A percentile compares a stretch with the other conserved stretches of the same genome.
phyloP scores from a whole-genome alignment of 2,888 invertebrate species.

The Drosophila maculinotata region DNA sequence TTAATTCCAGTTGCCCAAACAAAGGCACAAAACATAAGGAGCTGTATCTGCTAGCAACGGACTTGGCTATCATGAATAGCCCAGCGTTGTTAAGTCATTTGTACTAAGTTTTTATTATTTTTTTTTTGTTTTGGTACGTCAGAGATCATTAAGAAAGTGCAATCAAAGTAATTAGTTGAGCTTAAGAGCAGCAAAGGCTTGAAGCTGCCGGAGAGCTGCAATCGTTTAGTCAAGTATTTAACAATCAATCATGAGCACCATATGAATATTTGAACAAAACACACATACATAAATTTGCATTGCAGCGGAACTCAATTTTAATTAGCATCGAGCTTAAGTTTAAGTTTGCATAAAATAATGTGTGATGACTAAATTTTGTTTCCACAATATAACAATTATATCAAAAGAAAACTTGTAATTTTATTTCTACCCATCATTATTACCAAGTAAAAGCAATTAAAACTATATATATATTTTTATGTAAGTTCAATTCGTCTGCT shows the following conservation, averaged over 20 bases:
- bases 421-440: too few species aligned
- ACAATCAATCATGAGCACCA: slow-evolving; percentile 11
- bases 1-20: slow-evolving; percentile 65
- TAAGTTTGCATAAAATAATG: too few species aligned
- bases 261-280: slow-evolving; percentile 1
- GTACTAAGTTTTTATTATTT: slow-evolving; percentile 33
- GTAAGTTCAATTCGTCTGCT: not conserved
- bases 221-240: not conserved
- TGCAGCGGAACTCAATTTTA: too few species aligned
- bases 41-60: slow-evolving; percentile 21
- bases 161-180: slow-evolving; percentile 23
- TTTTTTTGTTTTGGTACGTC: slow-evolving; percentile 33
- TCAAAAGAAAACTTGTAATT: too few species aligned
- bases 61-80: slow-evolving; percentile 36
- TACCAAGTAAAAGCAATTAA: too few species aligned
- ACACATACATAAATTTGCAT: too few species aligned
- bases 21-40: slow-evolving; percentile 56
- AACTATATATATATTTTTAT: too few species aligned
- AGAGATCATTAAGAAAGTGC: slow-evolving; percentile 43
- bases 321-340: too few species aligned
- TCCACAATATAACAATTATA: too few species aligned
- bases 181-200: not conserved
- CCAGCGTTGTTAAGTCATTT: slow-evolving; percentile 49
- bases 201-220: not conserved
- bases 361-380: too few species aligned